Conservation (phyloP, 1,140 invertebrate genomes). For the Cotesia chilonis region DNA sequence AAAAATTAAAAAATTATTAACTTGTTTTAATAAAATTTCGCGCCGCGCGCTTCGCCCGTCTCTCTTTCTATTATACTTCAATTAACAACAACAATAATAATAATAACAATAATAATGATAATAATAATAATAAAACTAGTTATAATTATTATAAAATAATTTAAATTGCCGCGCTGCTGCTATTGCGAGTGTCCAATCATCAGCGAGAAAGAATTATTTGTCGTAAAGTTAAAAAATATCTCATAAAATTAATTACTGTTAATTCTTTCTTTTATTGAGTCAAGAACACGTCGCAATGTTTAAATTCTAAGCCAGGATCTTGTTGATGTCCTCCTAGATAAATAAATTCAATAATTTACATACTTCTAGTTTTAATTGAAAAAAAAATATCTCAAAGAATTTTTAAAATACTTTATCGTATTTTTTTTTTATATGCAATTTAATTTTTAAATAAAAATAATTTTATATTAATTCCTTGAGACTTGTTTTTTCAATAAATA, state of each 20-base stretch:
- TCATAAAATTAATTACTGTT: too few species aligned
- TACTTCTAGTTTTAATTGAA: not conserved
- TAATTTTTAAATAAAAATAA: constrained; percentile 19
- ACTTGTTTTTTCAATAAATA: constrained; percentile 17
- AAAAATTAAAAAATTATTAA: constrained; percentile 27
- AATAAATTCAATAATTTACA: constrained; percentile 14
- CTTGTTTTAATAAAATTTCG: constrained; percentile 53
- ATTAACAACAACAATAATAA: constrained; percentile 1
- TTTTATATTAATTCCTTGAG: constrained; percentile 32
- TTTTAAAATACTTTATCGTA: not conserved
- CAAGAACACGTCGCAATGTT: constrained; percentile 32
- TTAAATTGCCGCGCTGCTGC: constrained; percentile 23
- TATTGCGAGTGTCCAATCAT: constrained; percentile 33
- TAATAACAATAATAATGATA: too few species aligned
- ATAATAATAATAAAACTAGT: too few species aligned
- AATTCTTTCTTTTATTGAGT: constrained; percentile 1
- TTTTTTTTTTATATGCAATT: not conserved
- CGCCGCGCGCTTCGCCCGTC: constrained; percentile 56
- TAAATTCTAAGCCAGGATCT: constrained; percentile 28
- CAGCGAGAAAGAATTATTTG: not conserved
- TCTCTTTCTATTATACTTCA: constrained; percentile 51
- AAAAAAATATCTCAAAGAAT: constrained; percentile 7
- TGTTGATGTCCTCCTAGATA: constrained; percentile 36
- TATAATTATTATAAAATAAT: constrained; percentile 5
- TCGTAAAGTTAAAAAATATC: too few species aligned